Base-by-base conservation (phyloP, 2,888 invertebrate genomes). In the Drosophila austrosaltans region DNA sequence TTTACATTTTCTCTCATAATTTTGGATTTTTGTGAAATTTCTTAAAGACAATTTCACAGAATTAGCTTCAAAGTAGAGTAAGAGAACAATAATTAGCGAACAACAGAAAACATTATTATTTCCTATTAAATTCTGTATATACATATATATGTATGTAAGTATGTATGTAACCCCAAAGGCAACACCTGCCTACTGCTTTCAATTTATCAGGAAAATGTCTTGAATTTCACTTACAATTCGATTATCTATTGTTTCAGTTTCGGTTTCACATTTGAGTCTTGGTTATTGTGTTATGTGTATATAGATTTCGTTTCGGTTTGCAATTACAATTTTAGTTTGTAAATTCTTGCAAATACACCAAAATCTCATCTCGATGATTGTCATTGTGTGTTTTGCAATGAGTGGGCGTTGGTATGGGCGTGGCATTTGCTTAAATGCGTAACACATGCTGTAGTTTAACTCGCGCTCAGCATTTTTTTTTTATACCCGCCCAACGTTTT, bases 341-440 rank as follows among this genome's bases (percentile, higher is more conserved):
- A 22, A 48, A 48, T 48, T 48, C 22, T n/a, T 30, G 36, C 25
- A 48, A 25, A 25, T 22, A 48, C 48, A 25, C 5, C 5, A 48
- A 25, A 48, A 48, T 25, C 48, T 48, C 48, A 48, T 48, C 48
- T 25, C 10, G 25, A 22, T 22, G 16, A 48, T 48, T 58, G 57
- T 39, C 57, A 39, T 25, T 39, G 39, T 61, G 60, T 42, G 60
- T 16, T n/a, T 36, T 48, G 30, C n/a, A 28, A 48, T 48, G 40
- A 20, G 39, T 39, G 64, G 48, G 42, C 63, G 66, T 58, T 44
- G 71, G 30, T n/a, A 30, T 44, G 61, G 48, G 42, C 63, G 66
- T 58, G 53, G 78, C 48, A 80, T 72, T 63, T 79, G 79, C 79
- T 25, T 62, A 42, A 79, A 79, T 79, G 82, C 77, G 77, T 70